Conservation (phyloP, 92 coral and sea anemone species). For the Virgularia gustaviana region DNA sequence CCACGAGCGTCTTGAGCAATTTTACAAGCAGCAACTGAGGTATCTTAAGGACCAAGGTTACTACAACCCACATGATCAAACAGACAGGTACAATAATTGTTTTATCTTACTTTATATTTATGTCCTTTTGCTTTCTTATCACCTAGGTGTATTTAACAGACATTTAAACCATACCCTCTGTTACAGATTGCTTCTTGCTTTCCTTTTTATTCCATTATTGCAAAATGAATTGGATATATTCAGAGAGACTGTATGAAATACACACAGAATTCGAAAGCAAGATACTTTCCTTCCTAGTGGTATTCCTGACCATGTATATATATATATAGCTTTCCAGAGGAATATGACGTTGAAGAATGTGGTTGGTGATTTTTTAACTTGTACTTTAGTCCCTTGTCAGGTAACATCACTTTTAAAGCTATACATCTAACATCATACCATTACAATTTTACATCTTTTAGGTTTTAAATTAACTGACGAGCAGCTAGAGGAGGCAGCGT, state of each 20-base stretch:
- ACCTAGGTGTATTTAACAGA: background rate
- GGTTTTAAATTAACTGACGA: slow-evolving; percentile 24
- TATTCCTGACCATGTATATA: slow-evolving; percentile 1
- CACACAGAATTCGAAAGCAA: background rate
- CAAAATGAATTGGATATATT: background rate
- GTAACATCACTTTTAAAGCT: no score
- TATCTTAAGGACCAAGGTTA: slow-evolving; percentile 10
- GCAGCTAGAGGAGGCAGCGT: slow-evolving; percentile 22
- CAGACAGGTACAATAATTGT: slow-evolving; percentile 2
- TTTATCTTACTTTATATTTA: no score
- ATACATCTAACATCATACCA: no score
- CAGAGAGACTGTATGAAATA: slow-evolving; percentile 1
- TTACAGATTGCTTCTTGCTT: background rate
- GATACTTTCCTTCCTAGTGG: slow-evolving; percentile 5
- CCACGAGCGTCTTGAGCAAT: background rate
- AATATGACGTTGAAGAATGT: background rate
- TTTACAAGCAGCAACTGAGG: background rate
- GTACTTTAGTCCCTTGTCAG: no score
- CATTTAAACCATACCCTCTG: background rate
- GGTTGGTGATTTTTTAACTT: no score
- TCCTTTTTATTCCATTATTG: background rate
- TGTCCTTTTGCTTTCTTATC: no score
- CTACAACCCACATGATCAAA: background rate
- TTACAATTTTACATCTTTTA: background rate
- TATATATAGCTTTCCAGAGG: background rate